Evolutionary conservation across 1,140 invertebrate species (phyloP).

Genomic region (Drosophila hydei): DNA sequence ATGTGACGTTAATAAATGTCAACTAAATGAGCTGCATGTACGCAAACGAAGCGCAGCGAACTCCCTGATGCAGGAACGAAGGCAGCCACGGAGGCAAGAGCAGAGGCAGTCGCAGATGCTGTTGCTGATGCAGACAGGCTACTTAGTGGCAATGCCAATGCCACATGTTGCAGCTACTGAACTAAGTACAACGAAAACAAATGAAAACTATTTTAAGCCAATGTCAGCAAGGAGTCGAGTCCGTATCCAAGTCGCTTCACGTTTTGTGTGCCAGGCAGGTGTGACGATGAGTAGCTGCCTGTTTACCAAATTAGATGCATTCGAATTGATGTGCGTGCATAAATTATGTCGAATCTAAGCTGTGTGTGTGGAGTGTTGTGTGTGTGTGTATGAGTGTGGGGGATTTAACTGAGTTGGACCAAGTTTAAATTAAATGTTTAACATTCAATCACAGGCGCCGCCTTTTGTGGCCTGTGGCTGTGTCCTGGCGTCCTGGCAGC

Average conservation of each 20-base stretch:
- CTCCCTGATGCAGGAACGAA: constrained; percentile 22
- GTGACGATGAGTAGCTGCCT: constrained; percentile 52
- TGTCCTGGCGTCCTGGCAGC: not conserved
- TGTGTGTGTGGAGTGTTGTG: constrained; percentile 1
- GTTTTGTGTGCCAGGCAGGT: constrained; percentile 39
- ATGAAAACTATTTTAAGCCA: constrained; percentile 79
- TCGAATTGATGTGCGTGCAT: constrained; percentile 80
- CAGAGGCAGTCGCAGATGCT: constrained; percentile 38
- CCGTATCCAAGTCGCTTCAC: not conserved
- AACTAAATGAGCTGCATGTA: constrained; percentile 81
- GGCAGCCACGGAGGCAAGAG: not conserved
- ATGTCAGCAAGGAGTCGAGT: constrained; percentile 29
- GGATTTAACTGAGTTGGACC: constrained; percentile 17
- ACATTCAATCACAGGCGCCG: constrained; percentile 72
- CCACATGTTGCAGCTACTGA: constrained; percentile 70
- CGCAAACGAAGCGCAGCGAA: constrained; percentile 47
- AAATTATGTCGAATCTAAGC: constrained; percentile 63
- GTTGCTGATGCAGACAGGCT: constrained; percentile 60
- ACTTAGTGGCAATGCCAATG: constrained; percentile 76
- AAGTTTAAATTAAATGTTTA: constrained; percentile 82
- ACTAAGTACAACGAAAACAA: constrained; percentile 60
- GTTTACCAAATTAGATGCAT: constrained; percentile 81
- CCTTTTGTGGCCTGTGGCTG: constrained; percentile 32
- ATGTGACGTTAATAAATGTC: constrained; percentile 81
- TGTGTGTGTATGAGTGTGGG: constrained; percentile 20